Evolutionary conservation across 2,888 invertebrate species (phyloP).

Genomic region (Amphipoea oculea): DNA sequence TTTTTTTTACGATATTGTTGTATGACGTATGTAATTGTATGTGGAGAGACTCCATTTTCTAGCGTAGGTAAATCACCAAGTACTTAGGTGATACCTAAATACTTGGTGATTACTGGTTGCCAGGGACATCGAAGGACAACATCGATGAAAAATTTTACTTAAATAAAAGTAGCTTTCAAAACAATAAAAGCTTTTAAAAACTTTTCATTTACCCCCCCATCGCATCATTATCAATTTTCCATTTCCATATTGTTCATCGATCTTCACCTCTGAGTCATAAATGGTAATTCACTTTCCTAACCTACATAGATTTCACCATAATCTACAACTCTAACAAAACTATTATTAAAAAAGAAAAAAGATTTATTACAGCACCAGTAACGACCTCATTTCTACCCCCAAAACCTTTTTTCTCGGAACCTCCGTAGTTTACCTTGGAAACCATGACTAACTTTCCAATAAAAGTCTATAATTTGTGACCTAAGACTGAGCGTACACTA

Average conservation of each 20-base stretch:
- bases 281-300: constrained; percentile 3
- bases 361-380: constrained; percentile 33
- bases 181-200: background rate
- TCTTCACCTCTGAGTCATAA: constrained; percentile 24
- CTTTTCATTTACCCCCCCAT: background rate
- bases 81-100: too few species aligned
- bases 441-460: constrained; percentile 29
- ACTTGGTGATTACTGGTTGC: too few species aligned
- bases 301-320: constrained; percentile 35
- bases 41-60: too few species aligned
- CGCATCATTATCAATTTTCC: background rate
- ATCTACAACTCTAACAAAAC: constrained; percentile 35
- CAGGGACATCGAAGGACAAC: too few species aligned
- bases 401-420: constrained; percentile 43
- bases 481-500: background rate
- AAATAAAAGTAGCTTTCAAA: background rate
- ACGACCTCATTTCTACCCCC: constrained; percentile 37
- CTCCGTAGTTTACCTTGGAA: constrained; percentile 12
- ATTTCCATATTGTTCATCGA: constrained; percentile 3
- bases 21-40: too few species aligned
- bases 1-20: too few species aligned
- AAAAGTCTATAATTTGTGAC: constrained; percentile 25
- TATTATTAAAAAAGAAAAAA: constrained; percentile 22
- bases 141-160: too few species aligned
- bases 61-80: too few species aligned